Percentiles rank a stretch among this genome's conserved stretches.
phyloP scores from a whole-genome alignment of 2,797 vertebrate genomes.

The Triplophysa yarkandensis region DNA sequence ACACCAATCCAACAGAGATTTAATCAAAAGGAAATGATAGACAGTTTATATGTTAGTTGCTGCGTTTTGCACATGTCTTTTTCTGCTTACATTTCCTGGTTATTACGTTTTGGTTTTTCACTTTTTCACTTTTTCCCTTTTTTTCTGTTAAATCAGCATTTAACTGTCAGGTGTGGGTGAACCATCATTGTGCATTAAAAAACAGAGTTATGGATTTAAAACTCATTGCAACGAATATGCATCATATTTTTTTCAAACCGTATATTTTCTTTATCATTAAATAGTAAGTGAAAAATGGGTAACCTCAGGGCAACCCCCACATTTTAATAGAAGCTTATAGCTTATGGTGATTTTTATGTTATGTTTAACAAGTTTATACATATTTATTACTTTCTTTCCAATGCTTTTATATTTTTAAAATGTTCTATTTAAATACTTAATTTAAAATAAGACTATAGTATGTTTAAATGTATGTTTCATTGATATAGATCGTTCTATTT shows the following conservation, averaged over 20 bases:
- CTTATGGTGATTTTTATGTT: neutral
- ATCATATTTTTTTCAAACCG: neutral
- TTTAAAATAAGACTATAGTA: neutral
- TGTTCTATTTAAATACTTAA: too few species aligned
- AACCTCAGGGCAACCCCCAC: neutral
- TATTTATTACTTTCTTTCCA: neutral
- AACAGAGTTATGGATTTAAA: too few species aligned
- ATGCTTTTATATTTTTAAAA: neutral
- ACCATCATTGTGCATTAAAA: conserved; percentile 1
- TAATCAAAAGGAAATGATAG: conserved; percentile 72
- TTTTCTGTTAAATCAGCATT: conserved; percentile 31
- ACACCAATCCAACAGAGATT: conserved; percentile 72
- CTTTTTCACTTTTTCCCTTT: conserved; percentile 5
- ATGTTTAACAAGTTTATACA: neutral
- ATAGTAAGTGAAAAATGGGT: neutral
- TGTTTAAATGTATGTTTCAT: neutral
- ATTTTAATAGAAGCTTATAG: neutral
- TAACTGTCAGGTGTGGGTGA: conserved; percentile 30
- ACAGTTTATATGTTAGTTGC: conserved; percentile 68
- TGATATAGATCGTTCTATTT: neutral
- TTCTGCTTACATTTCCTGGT: conserved; percentile 44
- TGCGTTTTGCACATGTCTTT: conserved; percentile 56
- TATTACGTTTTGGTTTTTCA: neutral
- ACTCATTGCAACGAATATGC: neutral
- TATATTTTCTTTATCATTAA: neutral